These are phyloP conservation scores for Hedya salicella DNA, from an alignment of 2,888 invertebrate genomes.

Conservation along the genomic window DNA sequence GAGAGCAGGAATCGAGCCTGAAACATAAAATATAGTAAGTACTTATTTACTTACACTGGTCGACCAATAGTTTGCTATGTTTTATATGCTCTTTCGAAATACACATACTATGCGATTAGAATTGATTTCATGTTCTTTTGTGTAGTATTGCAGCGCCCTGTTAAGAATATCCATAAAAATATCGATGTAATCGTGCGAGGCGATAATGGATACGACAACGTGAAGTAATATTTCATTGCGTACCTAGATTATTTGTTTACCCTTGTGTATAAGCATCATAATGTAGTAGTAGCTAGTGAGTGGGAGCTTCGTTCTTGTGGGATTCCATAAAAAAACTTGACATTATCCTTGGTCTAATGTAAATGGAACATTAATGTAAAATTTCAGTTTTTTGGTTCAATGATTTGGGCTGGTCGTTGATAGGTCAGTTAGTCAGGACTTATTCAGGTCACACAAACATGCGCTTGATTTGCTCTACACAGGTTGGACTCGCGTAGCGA, in stretches of 20 bases:
- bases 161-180: background rate
- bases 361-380: no score
- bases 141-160: background rate
- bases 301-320: no score
- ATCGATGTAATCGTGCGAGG: background rate
- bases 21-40: constrained; percentile 52
- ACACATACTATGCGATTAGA: background rate
- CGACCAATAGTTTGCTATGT: background rate
- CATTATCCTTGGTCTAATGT: no score
- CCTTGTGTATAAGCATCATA: background rate
- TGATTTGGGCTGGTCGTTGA: no score
- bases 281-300: no score
- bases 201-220: background rate
- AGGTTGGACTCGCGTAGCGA: no score
- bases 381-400: no score
- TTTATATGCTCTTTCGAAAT: background rate
- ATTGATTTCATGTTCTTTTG: background rate
- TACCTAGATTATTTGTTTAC: background rate
- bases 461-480: no score
- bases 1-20: constrained; percentile 98
- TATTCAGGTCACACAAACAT: no score
- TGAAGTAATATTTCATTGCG: background rate
- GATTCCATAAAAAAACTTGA: no score
- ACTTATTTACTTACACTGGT: background rate
- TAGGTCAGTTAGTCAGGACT: no score